These are phyloP conservation scores for Heterotilapia buettikoferi DNA, from an alignment of 2,113 vertebrate genomes.

Conservation along the genomic window DNA sequence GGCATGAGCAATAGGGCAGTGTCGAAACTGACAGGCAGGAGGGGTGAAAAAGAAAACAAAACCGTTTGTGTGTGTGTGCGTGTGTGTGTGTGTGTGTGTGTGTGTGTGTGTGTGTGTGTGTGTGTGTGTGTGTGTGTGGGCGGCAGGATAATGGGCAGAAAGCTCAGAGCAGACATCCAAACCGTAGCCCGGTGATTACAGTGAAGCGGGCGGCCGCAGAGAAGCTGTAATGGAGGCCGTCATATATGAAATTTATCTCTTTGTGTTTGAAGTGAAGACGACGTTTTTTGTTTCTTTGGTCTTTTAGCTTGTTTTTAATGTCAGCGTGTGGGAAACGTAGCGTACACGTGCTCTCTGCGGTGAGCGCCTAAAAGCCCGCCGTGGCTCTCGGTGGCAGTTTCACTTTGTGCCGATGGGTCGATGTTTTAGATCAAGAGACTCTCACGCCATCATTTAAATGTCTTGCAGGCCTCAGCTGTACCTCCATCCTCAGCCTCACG, in stretches of 20 bases:
- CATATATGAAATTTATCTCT: neutral
- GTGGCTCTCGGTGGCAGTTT: neutral
- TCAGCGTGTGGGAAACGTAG: neutral
- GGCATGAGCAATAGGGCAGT: too few species aligned
- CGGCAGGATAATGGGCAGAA: slow-evolving; percentile 10
- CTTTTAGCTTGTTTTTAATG: neutral
- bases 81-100: too few species aligned
- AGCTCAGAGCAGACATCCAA: slow-evolving; percentile 15
- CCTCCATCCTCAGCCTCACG: neutral
- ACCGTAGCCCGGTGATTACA: slow-evolving; percentile 3
- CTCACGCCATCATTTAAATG: neutral
- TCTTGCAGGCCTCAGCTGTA: neutral
- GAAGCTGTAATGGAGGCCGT: neutral
- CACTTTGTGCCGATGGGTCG: neutral
- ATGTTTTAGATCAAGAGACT: neutral
- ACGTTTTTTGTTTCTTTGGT: neutral
- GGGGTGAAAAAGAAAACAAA: too few species aligned
- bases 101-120: neutral
- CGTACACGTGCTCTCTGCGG: neutral
- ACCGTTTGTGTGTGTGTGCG: too few species aligned
- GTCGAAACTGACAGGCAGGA: too few species aligned
- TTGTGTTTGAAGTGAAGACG: neutral
- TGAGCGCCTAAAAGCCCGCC: neutral
- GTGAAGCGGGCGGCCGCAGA: neutral
- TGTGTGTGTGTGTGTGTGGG: neutral